phyloP scores from a whole-genome alignment of 2,797 vertebrate species.

The Typhlichthys subterraneus region DNA sequence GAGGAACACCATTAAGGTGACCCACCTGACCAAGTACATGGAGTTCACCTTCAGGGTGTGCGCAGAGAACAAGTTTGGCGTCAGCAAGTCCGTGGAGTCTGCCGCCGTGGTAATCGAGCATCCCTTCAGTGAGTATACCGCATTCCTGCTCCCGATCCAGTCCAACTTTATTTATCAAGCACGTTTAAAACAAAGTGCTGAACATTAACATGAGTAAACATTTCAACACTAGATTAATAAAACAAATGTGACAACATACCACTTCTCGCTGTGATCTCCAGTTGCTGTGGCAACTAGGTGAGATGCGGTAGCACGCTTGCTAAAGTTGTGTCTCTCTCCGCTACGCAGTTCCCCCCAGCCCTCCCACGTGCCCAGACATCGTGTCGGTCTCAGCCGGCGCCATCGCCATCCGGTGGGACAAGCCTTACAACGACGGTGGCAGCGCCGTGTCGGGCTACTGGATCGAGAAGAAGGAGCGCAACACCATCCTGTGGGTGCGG shows the following conservation, averaged over 20 bases:
- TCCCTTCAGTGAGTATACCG: constrained; percentile 88
- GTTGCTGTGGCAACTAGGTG: too few relatives aligned
- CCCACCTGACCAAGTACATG: constrained; percentile 97
- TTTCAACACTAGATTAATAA: too few relatives aligned
- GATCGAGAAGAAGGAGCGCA: constrained; percentile 99
- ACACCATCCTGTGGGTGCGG: constrained; percentile 97
- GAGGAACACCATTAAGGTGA: constrained; percentile 96
- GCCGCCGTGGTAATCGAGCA: constrained; percentile 91
- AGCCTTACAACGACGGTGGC: constrained; percentile 95
- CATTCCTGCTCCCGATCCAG: too few relatives aligned
- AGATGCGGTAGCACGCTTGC: too few relatives aligned
- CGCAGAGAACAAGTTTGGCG: constrained; percentile 97
- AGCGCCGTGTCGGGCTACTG: constrained; percentile 94
- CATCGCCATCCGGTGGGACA: constrained; percentile 95
- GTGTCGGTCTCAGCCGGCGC: constrained; percentile 85
- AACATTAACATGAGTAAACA: too few relatives aligned
- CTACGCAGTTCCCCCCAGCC: constrained; percentile 89
- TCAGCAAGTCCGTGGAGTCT: constrained; percentile 96
- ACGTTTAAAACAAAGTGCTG: too few relatives aligned
- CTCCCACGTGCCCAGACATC: constrained; percentile 93
- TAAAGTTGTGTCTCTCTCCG: neutral
- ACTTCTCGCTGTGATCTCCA: too few relatives aligned
- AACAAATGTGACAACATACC: too few relatives aligned
- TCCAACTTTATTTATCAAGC: too few relatives aligned
- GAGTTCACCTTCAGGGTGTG: constrained; percentile 98